phyloP scores from a whole-genome alignment of 2,888 invertebrate genomes.

The Celastrina argiolus region DNA sequence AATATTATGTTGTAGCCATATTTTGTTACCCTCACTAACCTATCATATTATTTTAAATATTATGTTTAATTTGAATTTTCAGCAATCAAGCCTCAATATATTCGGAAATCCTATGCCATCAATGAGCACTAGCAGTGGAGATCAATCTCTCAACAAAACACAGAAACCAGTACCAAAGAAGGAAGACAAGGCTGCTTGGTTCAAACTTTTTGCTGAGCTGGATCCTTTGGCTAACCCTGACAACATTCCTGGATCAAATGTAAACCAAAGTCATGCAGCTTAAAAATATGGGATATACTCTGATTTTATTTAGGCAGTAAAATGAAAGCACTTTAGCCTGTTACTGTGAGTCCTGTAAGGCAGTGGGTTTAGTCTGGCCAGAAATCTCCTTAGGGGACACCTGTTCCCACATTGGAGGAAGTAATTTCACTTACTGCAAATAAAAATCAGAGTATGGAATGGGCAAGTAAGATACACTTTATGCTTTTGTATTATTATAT shows the following conservation, averaged over 20 bases:
- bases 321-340: no score
- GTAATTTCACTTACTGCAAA: not conserved
- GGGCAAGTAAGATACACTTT: not conserved
- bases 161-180: conserved; percentile 57
- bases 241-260: conserved; percentile 60
- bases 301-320: not conserved
- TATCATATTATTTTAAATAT: no score
- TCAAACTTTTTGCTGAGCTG: conserved; percentile 93
- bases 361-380: no score
- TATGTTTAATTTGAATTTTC: conserved; percentile 35
- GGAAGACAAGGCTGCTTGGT: conserved; percentile 83
- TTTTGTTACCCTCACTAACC: no score
- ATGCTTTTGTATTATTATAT: not conserved
- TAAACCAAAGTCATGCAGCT: conserved; percentile 73
- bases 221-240: conserved; percentile 95
- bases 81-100: conserved; percentile 49
- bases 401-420: no score
- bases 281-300: conserved; percentile 37
- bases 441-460: not conserved
- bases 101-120: conserved; percentile 48
- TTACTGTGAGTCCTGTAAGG: no score
- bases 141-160: conserved; percentile 25
- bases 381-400: no score
- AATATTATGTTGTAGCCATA: no score
- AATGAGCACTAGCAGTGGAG: conserved; percentile 37